These are phyloP conservation scores for Callospermophilus lateralis DNA, from an alignment of 2,113 vertebrate genomes.

Conservation along the genomic window DNA sequence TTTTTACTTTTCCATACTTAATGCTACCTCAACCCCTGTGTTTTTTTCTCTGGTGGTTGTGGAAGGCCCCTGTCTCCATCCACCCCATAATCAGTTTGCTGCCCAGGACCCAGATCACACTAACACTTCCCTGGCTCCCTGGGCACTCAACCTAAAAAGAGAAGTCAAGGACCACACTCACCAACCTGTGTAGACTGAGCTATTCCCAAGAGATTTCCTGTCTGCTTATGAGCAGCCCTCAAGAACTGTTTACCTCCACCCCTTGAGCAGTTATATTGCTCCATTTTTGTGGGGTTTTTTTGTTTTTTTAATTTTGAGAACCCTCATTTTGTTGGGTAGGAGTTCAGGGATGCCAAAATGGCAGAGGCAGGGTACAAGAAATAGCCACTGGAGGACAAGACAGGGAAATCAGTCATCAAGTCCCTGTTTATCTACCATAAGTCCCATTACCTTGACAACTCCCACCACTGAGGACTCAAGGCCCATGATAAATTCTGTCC, in stretches of 20 bases:
- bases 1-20: not conserved
- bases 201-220: not conserved
- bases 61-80: not conserved
- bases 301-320: not conserved
- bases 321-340: not conserved
- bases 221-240: not conserved
- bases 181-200: not conserved
- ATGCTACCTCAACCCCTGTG: not conserved
- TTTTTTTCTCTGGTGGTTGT: constrained; percentile 1
- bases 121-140: not conserved
- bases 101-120: not conserved
- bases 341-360: too few species aligned
- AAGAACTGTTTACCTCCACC: not conserved
- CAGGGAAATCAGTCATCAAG: too few species aligned
- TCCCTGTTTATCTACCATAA: too few species aligned
- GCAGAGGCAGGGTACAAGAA: too few species aligned
- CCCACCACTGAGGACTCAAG: too few species aligned
- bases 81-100: not conserved
- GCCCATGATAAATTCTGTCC: too few species aligned
- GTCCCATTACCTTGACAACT: too few species aligned
- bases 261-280: not conserved
- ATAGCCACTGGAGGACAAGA: too few species aligned
- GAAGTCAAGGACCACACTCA: not conserved
- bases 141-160: not conserved
- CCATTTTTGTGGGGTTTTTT: too few species aligned